Percentiles rank a stretch among this genome's conserved stretches.
Conservation (phyloP, 2,888 invertebrate genomes). For the Melanostoma scalare region DNA sequence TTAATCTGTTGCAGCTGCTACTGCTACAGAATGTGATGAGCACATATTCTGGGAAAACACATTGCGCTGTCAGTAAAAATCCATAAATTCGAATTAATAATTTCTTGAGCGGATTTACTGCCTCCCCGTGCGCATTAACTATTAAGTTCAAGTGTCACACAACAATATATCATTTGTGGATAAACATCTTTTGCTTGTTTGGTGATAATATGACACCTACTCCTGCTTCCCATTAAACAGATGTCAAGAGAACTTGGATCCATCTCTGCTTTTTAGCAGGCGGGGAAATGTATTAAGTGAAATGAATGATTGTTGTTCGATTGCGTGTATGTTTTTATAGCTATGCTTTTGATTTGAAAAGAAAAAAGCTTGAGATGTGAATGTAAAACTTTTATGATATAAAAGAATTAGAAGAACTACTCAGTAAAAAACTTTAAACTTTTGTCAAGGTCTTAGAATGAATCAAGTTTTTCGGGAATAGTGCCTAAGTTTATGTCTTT, state of each 20-base stretch:
- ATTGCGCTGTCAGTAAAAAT: constrained; percentile 2
- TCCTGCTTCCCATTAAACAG: neutral
- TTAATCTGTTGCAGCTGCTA: constrained; percentile 65
- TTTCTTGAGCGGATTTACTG: constrained; percentile 27
- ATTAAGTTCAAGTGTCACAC: constrained; percentile 47
- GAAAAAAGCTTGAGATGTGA: no score
- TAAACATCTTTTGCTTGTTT: constrained; percentile 35
- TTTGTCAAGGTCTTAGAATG: no score
- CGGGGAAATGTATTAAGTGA: no score
- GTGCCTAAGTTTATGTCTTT: no score
- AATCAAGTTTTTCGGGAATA: no score
- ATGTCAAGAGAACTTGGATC: neutral
- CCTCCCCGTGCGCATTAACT: constrained; percentile 30
- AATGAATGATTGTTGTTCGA: no score
- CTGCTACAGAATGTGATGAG: neutral
- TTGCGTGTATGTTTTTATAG: no score
- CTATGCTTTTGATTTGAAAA: no score
- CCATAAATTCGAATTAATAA: constrained; percentile 52
- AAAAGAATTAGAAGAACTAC: no score
- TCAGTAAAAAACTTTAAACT: no score
- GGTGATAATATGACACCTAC: constrained; percentile 28
- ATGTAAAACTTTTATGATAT: no score
- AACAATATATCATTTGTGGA: constrained; percentile 50
- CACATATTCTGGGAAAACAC: constrained; percentile 1
- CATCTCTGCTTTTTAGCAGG: no score